phyloP scores from a whole-genome alignment of 2,113 vertebrate species.

The Notiomystis cincta region DNA sequence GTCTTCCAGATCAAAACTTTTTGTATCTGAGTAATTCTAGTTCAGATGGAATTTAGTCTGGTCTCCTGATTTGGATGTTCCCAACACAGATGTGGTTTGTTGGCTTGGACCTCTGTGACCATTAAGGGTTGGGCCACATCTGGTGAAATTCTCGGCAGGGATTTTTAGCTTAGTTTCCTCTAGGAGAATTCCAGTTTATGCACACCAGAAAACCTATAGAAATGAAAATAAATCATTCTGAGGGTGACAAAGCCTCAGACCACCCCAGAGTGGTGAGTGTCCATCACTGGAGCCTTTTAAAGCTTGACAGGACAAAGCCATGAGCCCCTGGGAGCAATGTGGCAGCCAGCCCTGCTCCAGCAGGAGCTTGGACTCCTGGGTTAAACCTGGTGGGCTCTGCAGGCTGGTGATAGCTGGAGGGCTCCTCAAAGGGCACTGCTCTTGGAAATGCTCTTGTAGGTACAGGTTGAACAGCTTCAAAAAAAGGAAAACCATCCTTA shows the following conservation, averaged over 20 bases:
- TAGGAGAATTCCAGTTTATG: not conserved
- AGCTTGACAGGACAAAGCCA: not conserved
- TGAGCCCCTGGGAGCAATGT: accelerated
- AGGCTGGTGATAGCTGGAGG: not conserved
- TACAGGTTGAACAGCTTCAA: not conserved
- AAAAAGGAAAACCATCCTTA: not conserved
- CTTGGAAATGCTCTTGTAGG: not conserved
- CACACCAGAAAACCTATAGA: not conserved
- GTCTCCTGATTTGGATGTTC: not conserved
- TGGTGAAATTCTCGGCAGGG: not conserved
- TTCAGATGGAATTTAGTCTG: not conserved
- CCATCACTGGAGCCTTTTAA: not conserved
- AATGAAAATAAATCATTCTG: not conserved
- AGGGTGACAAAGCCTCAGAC: not conserved
- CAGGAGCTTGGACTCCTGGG: not conserved
- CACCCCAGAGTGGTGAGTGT: not conserved
- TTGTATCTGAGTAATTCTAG: not conserved
- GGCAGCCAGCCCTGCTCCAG: not conserved
- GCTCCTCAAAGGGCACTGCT: not conserved
- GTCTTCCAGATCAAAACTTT: not conserved
- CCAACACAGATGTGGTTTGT: not conserved
- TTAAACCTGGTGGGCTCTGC: not conserved
- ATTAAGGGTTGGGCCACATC: not conserved
- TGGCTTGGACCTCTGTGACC: not conserved
- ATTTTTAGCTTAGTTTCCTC: not conserved